A percentile compares a stretch with the other conserved stretches of the same genome.
Conservation (phyloP, 2,888 invertebrate species). For the Archips crataeganus region DNA sequence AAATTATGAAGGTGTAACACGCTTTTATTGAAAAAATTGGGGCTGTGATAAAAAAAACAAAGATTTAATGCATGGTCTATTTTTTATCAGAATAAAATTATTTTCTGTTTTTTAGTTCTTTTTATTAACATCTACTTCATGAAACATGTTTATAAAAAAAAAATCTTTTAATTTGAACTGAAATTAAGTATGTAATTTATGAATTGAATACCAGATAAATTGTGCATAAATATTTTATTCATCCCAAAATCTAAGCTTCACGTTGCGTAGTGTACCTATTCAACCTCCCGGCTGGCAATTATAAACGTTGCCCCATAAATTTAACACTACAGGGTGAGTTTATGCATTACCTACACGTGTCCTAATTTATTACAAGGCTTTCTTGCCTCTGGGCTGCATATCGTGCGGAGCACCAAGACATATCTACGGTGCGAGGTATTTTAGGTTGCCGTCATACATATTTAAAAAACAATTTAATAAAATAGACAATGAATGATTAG, state of each 20-base stretch:
- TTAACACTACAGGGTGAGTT: conserved; percentile 36
- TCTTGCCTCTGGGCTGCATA: conserved; percentile 22
- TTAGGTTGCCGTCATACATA: too few relatives aligned
- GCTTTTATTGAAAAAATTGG: too few relatives aligned
- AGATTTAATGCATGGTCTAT: too few relatives aligned
- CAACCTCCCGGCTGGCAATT: conserved; percentile 28
- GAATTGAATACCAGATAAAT: too few relatives aligned
- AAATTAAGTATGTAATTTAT: neutral
- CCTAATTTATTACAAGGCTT: conserved; percentile 38
- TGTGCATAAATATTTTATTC: neutral
- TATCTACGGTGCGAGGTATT: conserved; percentile 6
- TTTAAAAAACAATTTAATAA: too few relatives aligned
- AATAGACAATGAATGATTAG: too few relatives aligned
- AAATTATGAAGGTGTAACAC: too few relatives aligned
- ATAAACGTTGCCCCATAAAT: conserved; percentile 38
- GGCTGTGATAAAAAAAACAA: too few relatives aligned
- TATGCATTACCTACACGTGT: conserved; percentile 39
- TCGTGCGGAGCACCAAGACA: conserved; percentile 10
- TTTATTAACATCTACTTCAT: too few relatives aligned
- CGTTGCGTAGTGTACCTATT: conserved; percentile 3
- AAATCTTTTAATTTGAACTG: neutral
- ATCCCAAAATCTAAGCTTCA: conserved; percentile 1
- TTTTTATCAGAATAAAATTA: too few relatives aligned
- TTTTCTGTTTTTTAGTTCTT: too few relatives aligned
- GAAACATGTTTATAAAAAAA: neutral